phyloP scores from a whole-genome alignment of 2,888 invertebrate species.

The Rhodophaea formosa region DNA sequence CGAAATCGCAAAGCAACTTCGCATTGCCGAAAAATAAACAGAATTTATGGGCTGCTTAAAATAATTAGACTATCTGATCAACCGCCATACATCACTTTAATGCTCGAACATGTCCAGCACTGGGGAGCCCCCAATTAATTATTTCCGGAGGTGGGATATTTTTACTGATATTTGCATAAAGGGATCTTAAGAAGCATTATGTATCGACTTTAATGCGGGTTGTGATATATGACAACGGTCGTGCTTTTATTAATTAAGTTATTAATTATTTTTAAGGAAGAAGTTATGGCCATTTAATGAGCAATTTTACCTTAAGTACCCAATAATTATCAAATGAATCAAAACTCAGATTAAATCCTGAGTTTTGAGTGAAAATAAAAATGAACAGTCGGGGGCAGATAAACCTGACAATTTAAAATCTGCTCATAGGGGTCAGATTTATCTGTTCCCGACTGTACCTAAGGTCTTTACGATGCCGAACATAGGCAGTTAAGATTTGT shows the following conservation, averaged over 20 bases:
- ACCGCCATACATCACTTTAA: slow-evolving; percentile 67
- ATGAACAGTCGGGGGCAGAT: no score
- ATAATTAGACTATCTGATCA: slow-evolving; percentile 68
- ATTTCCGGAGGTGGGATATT: slow-evolving; percentile 51
- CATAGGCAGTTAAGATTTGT: no score
- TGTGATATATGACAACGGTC: slow-evolving; percentile 53
- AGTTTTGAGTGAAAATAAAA: not conserved
- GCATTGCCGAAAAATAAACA: slow-evolving; percentile 1
- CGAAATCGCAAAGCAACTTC: not conserved
- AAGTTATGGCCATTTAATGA: slow-evolving; percentile 9
- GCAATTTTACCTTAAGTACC: not conserved
- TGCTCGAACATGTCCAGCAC: slow-evolving; percentile 55
- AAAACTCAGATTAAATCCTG: not conserved
- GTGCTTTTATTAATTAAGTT: slow-evolving; percentile 62
- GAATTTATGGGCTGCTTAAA: slow-evolving; percentile 60
- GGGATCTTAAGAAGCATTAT: slow-evolving; percentile 69
- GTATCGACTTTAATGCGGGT: slow-evolving; percentile 51
- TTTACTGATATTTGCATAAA: slow-evolving; percentile 71
- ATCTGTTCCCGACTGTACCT: no score
- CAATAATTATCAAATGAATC: not conserved
- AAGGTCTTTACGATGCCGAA: no score
- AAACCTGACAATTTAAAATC: no score
- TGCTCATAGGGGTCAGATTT: no score
- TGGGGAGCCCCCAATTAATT: slow-evolving; percentile 67
- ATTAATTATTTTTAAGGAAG: slow-evolving; percentile 41